Base-by-base conservation (phyloP, 2,797 vertebrate genomes). In the Periophthalmus magnuspinnatus region DNA sequence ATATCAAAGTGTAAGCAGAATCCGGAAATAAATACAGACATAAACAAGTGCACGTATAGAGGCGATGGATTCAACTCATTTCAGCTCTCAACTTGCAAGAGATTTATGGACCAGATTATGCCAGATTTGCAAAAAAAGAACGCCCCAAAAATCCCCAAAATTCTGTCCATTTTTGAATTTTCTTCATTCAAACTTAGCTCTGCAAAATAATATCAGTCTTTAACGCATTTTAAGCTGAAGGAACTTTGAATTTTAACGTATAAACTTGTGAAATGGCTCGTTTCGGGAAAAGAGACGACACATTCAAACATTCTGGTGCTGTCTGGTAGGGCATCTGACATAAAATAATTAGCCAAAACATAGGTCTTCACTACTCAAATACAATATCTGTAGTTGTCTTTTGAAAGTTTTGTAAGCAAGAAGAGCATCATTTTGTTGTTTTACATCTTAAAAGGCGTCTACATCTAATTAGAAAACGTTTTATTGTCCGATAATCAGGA, bases 1-100 rank as follows among this genome's bases (percentile, higher is more conserved):
- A 89, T 65, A 83, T 86, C 77, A 77, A 84, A 88, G 81, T 57
- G 78, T 86, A 85, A 89, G 89, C 86, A 89, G 65, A 90, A 88
- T 71, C 82, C 65, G 68, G 78, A 85, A 84, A 83, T 83, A 88
- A 83, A 88, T 69, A 79, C 60, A 16, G 67, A 61, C 74, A 67
- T 71, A 85, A 79, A 82, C 81, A 80, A 82, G 80, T 47, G 59
- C 57, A 75, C 62, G 45, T 65, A 64, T 65, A 64, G 38, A 67
- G 6, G 22, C 75, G 71, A 63, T 68, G 64, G 32, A 38, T 24
- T 41, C n/a, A 36, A 48, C 36, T 76, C 79, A 58, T 61, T 76
- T 75, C 68, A 80, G 5, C 75, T 81, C 80, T 85, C 74, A 78
- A 70, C 69, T 74, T 62, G 72, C 61, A 67, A 76, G 71, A 55